Evolutionary conservation across 2,888 invertebrate genomes (phyloP).

Genomic region (Chesias legatella): DNA sequence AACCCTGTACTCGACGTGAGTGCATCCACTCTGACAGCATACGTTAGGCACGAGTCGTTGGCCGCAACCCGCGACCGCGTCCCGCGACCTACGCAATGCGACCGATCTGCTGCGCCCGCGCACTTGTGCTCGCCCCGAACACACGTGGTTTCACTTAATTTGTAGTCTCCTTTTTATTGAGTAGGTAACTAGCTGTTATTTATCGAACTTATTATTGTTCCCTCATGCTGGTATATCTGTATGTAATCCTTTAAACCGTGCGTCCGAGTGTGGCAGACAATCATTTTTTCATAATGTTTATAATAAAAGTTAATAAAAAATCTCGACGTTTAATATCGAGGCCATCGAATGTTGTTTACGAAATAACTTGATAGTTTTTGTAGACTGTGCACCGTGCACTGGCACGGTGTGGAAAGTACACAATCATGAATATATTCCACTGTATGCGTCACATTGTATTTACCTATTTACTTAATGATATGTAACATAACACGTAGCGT

Average conservation of each 20-base stretch:
- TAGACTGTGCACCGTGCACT: constrained; percentile 3
- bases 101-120: too few species aligned
- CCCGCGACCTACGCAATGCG: too few species aligned
- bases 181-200: too few species aligned
- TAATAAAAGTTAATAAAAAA: constrained; percentile 3
- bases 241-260: constrained; percentile 5
- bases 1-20: too few species aligned
- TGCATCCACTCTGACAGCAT: too few species aligned
- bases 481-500: constrained; percentile 9
- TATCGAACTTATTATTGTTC: too few species aligned
- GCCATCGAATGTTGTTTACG: constrained; percentile 12
- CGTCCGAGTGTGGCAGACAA: constrained; percentile 11
- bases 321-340: constrained; percentile 8
- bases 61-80: too few species aligned
- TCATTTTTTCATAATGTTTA: constrained; percentile 1
- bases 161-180: neutral
- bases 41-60: too few species aligned
- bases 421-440: constrained; percentile 28
- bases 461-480: constrained; percentile 26
- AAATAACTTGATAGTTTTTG: constrained; percentile 1
- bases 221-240: constrained; percentile 4
- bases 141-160: too few species aligned
- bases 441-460: constrained; percentile 20
- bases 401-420: constrained; percentile 5
- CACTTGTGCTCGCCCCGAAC: too few species aligned